phyloP scores from a whole-genome alignment of 2,113 vertebrate genomes.

The Sceloporus tristichus region DNA sequence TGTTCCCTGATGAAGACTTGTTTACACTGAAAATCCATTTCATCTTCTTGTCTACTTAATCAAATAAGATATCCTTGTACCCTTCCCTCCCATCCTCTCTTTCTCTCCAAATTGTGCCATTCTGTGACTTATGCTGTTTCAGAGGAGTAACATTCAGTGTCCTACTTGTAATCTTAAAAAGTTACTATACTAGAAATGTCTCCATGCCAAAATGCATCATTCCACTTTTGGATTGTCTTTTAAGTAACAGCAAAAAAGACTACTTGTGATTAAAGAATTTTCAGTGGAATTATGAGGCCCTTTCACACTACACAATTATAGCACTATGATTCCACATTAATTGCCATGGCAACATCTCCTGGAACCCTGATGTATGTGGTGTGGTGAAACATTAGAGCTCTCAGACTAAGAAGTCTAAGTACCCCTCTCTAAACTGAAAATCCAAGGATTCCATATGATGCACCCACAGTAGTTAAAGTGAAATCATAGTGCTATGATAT shows the following conservation, averaged over 20 bases:
- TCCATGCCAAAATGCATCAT: not conserved
- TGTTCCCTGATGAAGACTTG: not conserved
- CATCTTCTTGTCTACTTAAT: not conserved
- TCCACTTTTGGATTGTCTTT: not conserved
- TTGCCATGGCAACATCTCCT: too few species aligned
- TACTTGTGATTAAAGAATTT: not conserved
- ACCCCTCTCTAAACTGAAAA: too few species aligned
- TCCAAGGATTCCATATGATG: too few species aligned
- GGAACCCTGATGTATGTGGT: too few species aligned
- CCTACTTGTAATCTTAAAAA: not conserved
- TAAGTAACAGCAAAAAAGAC: too few species aligned
- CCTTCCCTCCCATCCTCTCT: too few species aligned
- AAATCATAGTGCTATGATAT: too few species aligned
- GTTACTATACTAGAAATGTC: not conserved
- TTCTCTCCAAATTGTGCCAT: not conserved
- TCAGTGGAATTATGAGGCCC: not conserved
- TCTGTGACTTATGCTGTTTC: not conserved
- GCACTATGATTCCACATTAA: too few species aligned
- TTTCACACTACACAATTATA: too few species aligned
- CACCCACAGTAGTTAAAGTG: too few species aligned
- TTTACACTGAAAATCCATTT: not conserved
- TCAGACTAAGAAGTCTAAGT: too few species aligned
- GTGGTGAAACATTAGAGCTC: too few species aligned
- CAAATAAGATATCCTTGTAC: not conserved
- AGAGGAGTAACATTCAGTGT: slow-evolving; percentile 7